Base-by-base conservation (phyloP, 2,113 vertebrate genomes). In the Paratilapia polleni region DNA sequence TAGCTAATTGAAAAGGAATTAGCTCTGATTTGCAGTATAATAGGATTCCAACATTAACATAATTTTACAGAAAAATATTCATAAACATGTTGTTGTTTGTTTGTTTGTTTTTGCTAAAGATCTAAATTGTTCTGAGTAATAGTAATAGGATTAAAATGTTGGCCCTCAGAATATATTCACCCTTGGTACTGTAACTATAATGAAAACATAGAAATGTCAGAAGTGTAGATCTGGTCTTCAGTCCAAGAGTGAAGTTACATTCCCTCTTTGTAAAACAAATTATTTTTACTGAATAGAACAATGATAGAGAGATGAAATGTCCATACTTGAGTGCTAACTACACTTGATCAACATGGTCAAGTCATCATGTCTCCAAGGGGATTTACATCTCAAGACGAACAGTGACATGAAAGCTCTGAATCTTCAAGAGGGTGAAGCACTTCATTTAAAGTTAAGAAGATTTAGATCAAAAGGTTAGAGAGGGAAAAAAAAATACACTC, bases 391-490 rank as follows among this genome's bases (percentile, higher is more conserved):
- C 80, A 88, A 95, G 93, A 93, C 59, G 87, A 94, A 93, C 88
- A 93, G 93, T 87, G 94, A 95, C 93, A 95, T 95, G 92, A 96
- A 95, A 94, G 93, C 90, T 76, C 79, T 43, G 89, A 93, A 92
- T 94, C 93, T 91, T 95, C 94, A 94, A 95, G 90, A 93, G 91
- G 88, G 94, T 93, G 90, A 94, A 95, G 93, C 89, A 94, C 93
- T 96, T 96, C 90, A 95, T 96, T 95, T 94, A 95, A 95, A 94
- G 91, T 94, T 95, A 95, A 96, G 95, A 95, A 94, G 94, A 95
- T 96, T 96, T 96, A 95, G 94, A 95, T 96, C 94, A 96, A 96
- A 96, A 95, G 95, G 94, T 96, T 94, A 91, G 91, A 83, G 86
- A 73, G 56, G 78, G 22, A 26, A 62, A 88, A 88, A 93, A 91